Conservation (phyloP, 2,888 invertebrate genomes). For the Nymphalis c-album region DNA sequence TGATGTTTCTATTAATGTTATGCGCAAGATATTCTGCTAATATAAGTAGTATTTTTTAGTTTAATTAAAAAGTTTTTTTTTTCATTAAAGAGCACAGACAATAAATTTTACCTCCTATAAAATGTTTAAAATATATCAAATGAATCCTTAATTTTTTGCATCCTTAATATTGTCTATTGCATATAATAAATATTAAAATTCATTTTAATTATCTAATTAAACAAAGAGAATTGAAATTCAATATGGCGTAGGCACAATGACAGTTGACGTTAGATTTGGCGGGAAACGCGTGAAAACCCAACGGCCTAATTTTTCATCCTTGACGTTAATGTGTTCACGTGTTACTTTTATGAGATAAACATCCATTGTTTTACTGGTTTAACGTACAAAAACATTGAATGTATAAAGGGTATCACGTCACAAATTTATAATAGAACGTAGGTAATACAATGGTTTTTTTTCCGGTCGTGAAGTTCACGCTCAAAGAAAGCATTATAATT, state of each 20-base stretch:
- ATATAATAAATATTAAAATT: not conserved
- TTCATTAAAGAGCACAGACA: no score
- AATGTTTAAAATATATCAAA: no score
- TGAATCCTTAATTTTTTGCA: no score
- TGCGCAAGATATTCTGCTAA: no score
- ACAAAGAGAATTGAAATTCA: conserved; percentile 34
- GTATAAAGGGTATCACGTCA: conserved; percentile 6
- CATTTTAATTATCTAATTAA: not conserved
- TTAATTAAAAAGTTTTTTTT: no score
- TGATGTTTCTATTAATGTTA: no score
- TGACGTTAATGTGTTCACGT: conserved; percentile 38
- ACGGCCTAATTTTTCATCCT: conserved; percentile 42
- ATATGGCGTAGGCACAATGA: conserved; percentile 42
- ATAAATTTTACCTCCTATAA: no score
- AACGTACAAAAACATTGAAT: conserved; percentile 3
- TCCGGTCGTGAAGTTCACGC: no score
- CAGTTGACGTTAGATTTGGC: conserved; percentile 50
- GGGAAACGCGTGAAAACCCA: conserved; percentile 41
- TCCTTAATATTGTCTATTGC: no score
- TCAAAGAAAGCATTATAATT: no score
- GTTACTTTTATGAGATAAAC: conserved; percentile 21
- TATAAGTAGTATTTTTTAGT: no score
- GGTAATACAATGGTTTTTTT: no score
- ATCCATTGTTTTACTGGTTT: conserved; percentile 21
- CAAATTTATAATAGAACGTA: not conserved